A percentile compares a stretch with the other conserved stretches of the same genome.
phyloP scores from a whole-genome alignment of 2,888 invertebrate species.

The Sinotaia quadrata region DNA sequence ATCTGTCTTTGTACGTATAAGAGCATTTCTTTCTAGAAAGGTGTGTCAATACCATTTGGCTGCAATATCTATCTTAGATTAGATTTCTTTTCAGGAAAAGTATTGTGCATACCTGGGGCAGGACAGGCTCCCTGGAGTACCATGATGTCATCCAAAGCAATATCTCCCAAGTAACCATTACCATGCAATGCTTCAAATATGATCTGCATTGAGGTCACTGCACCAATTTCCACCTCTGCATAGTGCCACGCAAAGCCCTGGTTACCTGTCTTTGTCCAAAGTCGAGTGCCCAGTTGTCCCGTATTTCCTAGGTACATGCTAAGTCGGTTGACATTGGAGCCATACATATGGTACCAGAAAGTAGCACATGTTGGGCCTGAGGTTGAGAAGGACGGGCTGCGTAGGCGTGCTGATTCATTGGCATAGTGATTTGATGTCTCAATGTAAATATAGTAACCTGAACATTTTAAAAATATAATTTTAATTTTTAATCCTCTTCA shows the following conservation, averaged over 20 bases:
- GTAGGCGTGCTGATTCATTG: constrained; percentile 55
- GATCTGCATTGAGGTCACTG: constrained; percentile 44
- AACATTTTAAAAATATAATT: constrained; percentile 14
- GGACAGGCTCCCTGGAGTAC: constrained; percentile 56
- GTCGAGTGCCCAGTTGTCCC: background rate
- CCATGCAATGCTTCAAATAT: constrained; percentile 67
- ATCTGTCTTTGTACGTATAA: too few species aligned
- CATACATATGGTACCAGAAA: constrained; percentile 71
- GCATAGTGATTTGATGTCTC: constrained; percentile 48
- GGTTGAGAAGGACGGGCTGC: constrained; percentile 46
- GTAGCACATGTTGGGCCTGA: constrained; percentile 50
- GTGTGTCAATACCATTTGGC: too few species aligned
- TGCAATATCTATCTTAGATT: too few species aligned
- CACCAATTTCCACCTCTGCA: constrained; percentile 40
- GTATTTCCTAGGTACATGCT: constrained; percentile 49
- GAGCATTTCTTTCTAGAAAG: too few species aligned
- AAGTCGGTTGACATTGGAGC: constrained; percentile 58
- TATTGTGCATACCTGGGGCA: constrained; percentile 55
- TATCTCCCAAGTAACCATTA: constrained; percentile 61
- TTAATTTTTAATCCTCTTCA: too few species aligned
- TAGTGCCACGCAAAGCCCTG: constrained; percentile 50
- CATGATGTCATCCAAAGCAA: constrained; percentile 69
- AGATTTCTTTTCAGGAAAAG: too few species aligned
- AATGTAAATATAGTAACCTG: constrained; percentile 67
- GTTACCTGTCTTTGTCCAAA: constrained; percentile 44